phyloP scores from a whole-genome alignment of 37 sponge, comb jelly and placozoan genomes.

The Ianthella basta region DNA sequence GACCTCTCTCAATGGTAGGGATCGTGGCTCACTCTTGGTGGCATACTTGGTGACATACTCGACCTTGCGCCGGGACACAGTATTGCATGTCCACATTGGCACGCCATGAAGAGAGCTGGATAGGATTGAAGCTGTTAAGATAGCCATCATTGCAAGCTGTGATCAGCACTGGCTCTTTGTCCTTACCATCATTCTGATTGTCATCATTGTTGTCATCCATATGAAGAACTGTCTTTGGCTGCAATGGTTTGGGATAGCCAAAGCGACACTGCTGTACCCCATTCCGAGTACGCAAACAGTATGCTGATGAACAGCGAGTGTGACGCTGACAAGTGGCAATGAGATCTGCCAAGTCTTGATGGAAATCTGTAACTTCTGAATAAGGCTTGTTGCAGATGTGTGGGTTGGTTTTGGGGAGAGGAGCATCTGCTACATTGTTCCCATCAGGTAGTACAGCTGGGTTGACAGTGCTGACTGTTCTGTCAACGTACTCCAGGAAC shows the following conservation, averaged over 20 bases:
- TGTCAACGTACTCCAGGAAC: constrained; percentile 38
- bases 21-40: constrained; percentile 42
- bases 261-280: constrained; percentile 42
- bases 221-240: constrained; percentile 20
- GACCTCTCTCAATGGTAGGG: constrained; percentile 41
- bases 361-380: not conserved
- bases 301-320: constrained; percentile 50
- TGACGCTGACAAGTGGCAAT: constrained; percentile 53
- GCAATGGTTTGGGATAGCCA: constrained; percentile 44
- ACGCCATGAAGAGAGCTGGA: constrained; percentile 56
- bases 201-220: not conserved
- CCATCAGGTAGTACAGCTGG: constrained; percentile 46
- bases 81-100: constrained; percentile 72
- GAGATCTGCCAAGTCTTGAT: constrained; percentile 30
- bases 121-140: constrained; percentile 52
- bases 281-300: constrained; percentile 28
- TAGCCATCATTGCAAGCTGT: constrained; percentile 52
- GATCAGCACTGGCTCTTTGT: constrained; percentile 5
- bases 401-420: constrained; percentile 10
- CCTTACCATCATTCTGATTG: not conserved
- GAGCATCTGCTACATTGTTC: constrained; percentile 40
- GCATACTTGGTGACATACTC: constrained; percentile 49
- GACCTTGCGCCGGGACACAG: constrained; percentile 27
- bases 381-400: constrained; percentile 38
- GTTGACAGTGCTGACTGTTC: constrained; percentile 30